These are phyloP conservation scores for Saguinus midas DNA, from an alignment of 2,113 vertebrate genomes.

Conservation along the genomic window DNA sequence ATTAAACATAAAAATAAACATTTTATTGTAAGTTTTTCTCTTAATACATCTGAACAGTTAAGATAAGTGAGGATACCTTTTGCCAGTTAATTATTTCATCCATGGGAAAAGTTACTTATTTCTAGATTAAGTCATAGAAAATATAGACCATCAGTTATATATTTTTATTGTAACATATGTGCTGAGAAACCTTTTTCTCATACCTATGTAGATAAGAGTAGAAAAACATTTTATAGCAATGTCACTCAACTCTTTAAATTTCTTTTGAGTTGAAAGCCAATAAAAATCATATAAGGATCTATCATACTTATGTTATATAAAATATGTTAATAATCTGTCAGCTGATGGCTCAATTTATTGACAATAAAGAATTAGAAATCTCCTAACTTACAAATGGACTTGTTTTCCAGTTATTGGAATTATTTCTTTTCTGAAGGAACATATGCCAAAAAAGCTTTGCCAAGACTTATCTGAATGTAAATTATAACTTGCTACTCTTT, in stretches of 20 bases:
- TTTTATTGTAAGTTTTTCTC: background rate
- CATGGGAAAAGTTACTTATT: background rate
- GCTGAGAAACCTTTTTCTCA: background rate
- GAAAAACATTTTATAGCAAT: background rate
- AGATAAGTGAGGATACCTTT: background rate
- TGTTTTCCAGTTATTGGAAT: background rate
- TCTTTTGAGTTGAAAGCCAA: background rate
- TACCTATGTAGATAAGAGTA: background rate
- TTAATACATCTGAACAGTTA: background rate
- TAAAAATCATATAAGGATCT: background rate
- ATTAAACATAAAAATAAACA: background rate
- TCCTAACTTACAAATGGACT: background rate
- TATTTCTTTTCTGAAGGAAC: background rate
- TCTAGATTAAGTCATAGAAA: constrained; percentile 6
- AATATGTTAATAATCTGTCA: background rate
- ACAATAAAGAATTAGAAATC: background rate
- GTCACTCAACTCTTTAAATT: background rate
- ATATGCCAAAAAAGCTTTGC: background rate
- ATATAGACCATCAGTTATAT: background rate
- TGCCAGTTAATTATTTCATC: background rate
- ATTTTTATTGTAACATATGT: background rate
- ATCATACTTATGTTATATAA: background rate
- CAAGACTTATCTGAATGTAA: constrained; percentile 3
- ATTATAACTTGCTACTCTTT: background rate
- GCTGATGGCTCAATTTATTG: background rate